Conservation (phyloP, 2,888 invertebrate genomes). For the Lithosia quadra region DNA sequence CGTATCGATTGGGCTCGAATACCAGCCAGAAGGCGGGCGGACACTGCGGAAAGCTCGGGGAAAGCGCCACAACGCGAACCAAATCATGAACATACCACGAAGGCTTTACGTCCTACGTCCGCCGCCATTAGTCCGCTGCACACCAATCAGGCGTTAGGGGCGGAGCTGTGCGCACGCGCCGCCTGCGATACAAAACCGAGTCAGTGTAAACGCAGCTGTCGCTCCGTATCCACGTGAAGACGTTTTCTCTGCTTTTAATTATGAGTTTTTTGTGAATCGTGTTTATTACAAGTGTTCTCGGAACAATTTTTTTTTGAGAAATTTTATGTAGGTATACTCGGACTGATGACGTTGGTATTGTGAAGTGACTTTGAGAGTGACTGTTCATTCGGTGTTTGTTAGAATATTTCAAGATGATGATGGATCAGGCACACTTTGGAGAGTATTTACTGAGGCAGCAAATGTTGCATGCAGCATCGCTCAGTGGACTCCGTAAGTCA, state of each 20-base stretch:
- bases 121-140: constrained; percentile 68
- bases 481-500: constrained; percentile 81
- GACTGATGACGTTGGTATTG: constrained; percentile 67
- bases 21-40: constrained; percentile 79
- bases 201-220: constrained; percentile 82
- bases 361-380: constrained; percentile 71
- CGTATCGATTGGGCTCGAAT: constrained; percentile 66
- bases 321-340: constrained; percentile 48
- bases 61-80: constrained; percentile 63
- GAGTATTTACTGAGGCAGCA: constrained; percentile 84
- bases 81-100: constrained; percentile 35
- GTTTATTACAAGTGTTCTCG: constrained; percentile 52
- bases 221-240: constrained; percentile 68
- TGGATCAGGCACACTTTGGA: constrained; percentile 84
- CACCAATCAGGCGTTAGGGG: constrained; percentile 72
- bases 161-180: constrained; percentile 81
- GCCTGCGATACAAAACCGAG: constrained; percentile 64
- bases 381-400: constrained; percentile 54
- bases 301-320: constrained; percentile 42
- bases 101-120: constrained; percentile 67
- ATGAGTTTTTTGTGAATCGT: constrained; percentile 73
- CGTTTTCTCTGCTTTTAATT: constrained; percentile 61
- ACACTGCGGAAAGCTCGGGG: constrained; percentile 67
- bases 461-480: constrained; percentile 82
- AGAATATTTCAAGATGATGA: constrained; percentile 73